Evolutionary conservation across 2,888 invertebrate genomes (phyloP).

Genomic region (Agapetus fuscipes): DNA sequence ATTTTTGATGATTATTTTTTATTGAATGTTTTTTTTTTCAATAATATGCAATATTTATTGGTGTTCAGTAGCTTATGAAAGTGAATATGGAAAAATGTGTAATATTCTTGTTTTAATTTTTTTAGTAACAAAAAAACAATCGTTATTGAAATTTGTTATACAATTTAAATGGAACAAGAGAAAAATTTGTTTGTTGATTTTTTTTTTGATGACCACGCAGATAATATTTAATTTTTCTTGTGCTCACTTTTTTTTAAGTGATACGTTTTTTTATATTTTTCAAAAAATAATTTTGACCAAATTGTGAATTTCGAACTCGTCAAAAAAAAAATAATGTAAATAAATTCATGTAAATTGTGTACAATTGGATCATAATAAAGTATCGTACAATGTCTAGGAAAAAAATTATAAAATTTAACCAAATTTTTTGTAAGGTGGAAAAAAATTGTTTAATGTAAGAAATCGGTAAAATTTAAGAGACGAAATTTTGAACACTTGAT

Average conservation of each 20-base stretch:
- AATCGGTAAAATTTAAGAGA: not conserved
- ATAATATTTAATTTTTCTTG: not conserved
- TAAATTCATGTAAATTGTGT: slow-evolving; percentile 9
- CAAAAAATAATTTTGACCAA: too few relatives aligned
- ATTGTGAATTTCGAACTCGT: not conserved
- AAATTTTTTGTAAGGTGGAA: too few relatives aligned
- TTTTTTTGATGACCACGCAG: not conserved
- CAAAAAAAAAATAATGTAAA: slow-evolving; percentile 2
- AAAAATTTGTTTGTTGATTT: not conserved
- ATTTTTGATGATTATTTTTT: too few relatives aligned
- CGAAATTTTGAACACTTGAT: not conserved
- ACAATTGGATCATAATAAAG: slow-evolving; percentile 9
- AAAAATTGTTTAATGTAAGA: too few relatives aligned
- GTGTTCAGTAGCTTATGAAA: slow-evolving; percentile 11
- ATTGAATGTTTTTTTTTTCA: too few relatives aligned
- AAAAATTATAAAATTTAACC: slow-evolving; percentile 13
- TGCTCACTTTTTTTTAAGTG: not conserved
- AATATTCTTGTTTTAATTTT: slow-evolving; percentile 20
- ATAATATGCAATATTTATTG: slow-evolving; percentile 15
- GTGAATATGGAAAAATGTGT: slow-evolving; percentile 1
- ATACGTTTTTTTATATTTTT: too few relatives aligned
- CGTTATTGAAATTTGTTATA: not conserved
- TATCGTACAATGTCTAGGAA: slow-evolving; percentile 17
- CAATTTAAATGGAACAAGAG: not conserved
- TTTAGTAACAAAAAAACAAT: not conserved